phyloP scores from a whole-genome alignment of 2,113 vertebrate species.

The Phylloscopus trochiloides region DNA sequence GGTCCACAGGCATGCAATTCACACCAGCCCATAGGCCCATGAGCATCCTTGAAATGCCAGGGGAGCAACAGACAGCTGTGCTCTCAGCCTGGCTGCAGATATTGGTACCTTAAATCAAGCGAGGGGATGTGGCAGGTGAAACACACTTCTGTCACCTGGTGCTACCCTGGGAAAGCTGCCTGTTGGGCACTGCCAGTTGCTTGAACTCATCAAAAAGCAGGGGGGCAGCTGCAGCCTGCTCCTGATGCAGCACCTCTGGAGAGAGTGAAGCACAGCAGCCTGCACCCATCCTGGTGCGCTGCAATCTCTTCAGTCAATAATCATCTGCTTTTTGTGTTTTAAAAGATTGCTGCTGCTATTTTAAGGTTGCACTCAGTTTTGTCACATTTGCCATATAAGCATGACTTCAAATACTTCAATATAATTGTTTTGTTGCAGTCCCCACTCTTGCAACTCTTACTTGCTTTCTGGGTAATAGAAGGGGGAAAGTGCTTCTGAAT shows the following conservation, averaged over 20 bases:
- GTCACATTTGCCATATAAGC: conserved; percentile 50
- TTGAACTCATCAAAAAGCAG: not conserved
- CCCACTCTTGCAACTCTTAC: conserved; percentile 5
- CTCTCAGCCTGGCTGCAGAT: fast-evolving
- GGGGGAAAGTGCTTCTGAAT: conserved; percentile 29
- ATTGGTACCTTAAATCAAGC: fast-evolving
- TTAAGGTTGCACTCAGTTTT: conserved; percentile 40
- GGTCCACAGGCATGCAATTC: not conserved
- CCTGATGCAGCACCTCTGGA: not conserved
- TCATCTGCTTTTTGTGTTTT: conserved; percentile 44
- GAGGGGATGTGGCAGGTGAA: not conserved
- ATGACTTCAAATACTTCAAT: conserved; percentile 37
- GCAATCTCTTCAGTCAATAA: conserved; percentile 27
- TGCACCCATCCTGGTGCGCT: not conserved
- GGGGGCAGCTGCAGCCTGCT: not conserved
- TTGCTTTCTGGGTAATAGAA: conserved; percentile 41
- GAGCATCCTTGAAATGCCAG: not conserved
- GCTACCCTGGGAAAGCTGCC: not conserved
- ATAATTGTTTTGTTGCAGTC: conserved; percentile 52
- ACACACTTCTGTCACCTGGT: not conserved
- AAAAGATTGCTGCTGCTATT: conserved; percentile 58
- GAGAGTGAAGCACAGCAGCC: not conserved
- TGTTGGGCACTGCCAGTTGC: not conserved
- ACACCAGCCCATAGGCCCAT: fast-evolving
- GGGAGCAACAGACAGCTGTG: not conserved